A percentile compares a stretch with the other conserved stretches of the same genome.
These are phyloP conservation scores for Mirza zaza DNA, from an alignment of 2,113 vertebrate species.

Conservation along the genomic window DNA sequence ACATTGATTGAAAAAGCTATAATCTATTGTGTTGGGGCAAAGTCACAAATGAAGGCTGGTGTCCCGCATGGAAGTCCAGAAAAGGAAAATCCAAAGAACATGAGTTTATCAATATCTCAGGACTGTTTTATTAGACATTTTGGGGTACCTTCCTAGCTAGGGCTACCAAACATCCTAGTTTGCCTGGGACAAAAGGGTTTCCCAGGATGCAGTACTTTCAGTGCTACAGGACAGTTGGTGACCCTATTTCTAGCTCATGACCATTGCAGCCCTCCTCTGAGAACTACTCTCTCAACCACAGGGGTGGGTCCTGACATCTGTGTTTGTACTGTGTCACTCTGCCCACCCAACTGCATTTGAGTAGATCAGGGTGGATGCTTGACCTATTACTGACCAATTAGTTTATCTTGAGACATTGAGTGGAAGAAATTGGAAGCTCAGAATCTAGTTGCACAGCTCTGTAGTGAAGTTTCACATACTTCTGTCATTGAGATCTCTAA, in stretches of 20 bases:
- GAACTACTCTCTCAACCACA: not conserved
- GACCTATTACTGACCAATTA: not conserved
- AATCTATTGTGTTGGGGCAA: not conserved
- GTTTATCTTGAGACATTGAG: not conserved
- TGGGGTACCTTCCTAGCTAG: not conserved
- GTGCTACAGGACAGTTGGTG: not conserved
- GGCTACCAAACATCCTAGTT: not conserved
- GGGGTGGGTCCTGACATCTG: not conserved
- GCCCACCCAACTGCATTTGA: not conserved
- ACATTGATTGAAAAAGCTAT: not conserved
- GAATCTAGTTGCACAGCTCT: not conserved
- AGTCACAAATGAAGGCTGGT: not conserved
- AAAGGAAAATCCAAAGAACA: not conserved
- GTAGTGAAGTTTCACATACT: no score
- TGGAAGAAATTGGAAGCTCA: not conserved
- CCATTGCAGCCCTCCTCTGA: not conserved
- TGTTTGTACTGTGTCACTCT: not conserved
- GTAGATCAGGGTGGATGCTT: not conserved
- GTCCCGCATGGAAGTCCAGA: not conserved
- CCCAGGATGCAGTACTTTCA: not conserved
- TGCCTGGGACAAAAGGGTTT: not conserved
- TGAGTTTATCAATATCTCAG: not conserved
- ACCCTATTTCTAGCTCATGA: not conserved
- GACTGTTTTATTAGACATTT: not conserved
- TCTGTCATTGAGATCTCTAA: not conserved